These are phyloP conservation scores for Telmatherina bonti DNA, from an alignment of 2,797 vertebrate genomes.

Conservation along the genomic window DNA sequence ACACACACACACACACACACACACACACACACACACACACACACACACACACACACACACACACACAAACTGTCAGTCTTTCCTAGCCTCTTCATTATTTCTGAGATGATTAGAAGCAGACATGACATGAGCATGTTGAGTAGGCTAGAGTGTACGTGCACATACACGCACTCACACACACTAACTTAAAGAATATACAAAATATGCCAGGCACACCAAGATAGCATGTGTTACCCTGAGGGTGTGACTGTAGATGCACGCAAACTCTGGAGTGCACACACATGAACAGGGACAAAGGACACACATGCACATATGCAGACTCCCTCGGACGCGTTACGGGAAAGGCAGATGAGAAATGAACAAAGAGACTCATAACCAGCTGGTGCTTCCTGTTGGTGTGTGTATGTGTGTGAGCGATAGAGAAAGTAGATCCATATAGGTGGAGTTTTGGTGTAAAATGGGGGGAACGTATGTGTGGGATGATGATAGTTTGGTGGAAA, in stretches of 20 bases:
- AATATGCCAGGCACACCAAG: slow-evolving; percentile 56
- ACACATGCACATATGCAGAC: background rate
- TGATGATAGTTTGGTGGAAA: slow-evolving; percentile 47
- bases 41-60: slow-evolving; percentile 7
- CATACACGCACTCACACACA: background rate
- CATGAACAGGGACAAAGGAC: slow-evolving; percentile 16
- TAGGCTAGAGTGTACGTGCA: slow-evolving; percentile 18
- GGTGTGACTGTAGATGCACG: slow-evolving; percentile 51
- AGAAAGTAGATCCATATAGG: slow-evolving; percentile 25
- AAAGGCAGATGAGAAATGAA: slow-evolving; percentile 68
- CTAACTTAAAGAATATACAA: slow-evolving; percentile 48
- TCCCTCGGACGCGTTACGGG: slow-evolving; percentile 44
- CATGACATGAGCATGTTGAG: slow-evolving; percentile 64
- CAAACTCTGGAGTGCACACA: background rate
- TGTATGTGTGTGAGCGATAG: slow-evolving; percentile 20
- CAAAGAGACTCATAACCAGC: slow-evolving; percentile 65
- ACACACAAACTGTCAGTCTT: slow-evolving; percentile 45
- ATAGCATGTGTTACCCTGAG: slow-evolving; percentile 70
- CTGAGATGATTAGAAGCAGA: slow-evolving; percentile 68
- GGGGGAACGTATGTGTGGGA: slow-evolving; percentile 20
- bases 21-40: slow-evolving; percentile 6
- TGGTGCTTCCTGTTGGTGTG: slow-evolving; percentile 50
- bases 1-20: background rate
- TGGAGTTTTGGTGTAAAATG: slow-evolving; percentile 5
- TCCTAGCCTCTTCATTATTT: slow-evolving; percentile 62